A percentile compares a stretch with the other conserved stretches of the same genome.
Evolutionary conservation across 2,797 vertebrate genomes (phyloP).

Genomic region (Hafferia zeledoni): DNA sequence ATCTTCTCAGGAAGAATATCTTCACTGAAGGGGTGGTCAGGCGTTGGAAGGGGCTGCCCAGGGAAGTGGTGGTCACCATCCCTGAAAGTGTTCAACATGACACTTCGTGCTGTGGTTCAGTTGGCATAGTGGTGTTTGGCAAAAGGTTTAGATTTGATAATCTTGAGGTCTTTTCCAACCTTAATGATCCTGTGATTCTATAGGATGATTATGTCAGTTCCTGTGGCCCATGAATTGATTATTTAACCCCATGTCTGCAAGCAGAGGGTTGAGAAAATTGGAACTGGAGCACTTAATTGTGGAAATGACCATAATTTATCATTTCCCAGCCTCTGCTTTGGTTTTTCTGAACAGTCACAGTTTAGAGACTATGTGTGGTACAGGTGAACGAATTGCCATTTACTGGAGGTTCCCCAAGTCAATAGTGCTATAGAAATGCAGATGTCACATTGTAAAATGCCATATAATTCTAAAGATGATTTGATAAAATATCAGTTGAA

Average conservation of each 20-base stretch:
- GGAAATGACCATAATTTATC: not conserved
- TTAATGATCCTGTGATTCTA: not conserved
- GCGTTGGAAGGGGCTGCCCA: not conserved
- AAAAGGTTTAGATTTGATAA: not conserved
- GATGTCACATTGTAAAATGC: not conserved
- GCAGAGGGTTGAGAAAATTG: not conserved
- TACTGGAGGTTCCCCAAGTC: not conserved
- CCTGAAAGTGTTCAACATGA: not conserved
- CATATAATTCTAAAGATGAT: not conserved
- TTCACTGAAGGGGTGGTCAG: not conserved
- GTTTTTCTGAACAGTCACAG: not conserved
- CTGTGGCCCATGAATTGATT: not conserved
- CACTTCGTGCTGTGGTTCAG: not conserved
- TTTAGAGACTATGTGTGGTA: accelerated
- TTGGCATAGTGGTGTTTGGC: not conserved
- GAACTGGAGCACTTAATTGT: not conserved
- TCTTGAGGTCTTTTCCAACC: not conserved
- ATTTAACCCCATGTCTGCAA: not conserved
- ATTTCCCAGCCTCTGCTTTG: not conserved
- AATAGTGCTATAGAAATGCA: not conserved
- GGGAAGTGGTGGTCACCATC: not conserved
- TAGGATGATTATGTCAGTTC: too few species aligned
- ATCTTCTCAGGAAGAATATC: not conserved
- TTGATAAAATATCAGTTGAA: not conserved
- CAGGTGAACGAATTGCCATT: not conserved